Base-by-base conservation (phyloP, 2,888 invertebrate genomes). In the Hofmannophila pseudospretella region DNA sequence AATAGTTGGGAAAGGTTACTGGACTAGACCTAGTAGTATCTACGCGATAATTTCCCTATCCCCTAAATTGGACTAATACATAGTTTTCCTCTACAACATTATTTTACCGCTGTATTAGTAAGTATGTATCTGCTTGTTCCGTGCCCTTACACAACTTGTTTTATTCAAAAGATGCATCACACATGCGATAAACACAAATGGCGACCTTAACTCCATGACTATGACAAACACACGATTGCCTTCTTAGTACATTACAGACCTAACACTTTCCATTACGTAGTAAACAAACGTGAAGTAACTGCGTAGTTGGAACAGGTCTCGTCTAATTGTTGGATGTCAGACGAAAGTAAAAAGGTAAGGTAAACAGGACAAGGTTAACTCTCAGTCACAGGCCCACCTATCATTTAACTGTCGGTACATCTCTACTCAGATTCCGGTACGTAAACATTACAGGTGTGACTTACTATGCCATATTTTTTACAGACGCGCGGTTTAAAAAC, bases 291-390 rank as follows among this genome's bases (percentile, higher is more conserved):
- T 36, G 36, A 32, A 31, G 37, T 31, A 39, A 44, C 36, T 45
- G 44, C 44, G 45, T 35, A 45, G 46, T 41, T 40, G 32, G 39
- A 40, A 35, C 41, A 16, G 38, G 39, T 35, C 39, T 45, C 41
- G 37, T 35, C 37, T 44, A 47, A 51, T 40, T 46, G 41, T 41
- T 43, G 42, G 45, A 39, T 51, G 46, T 41, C 45, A 45, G 51
- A 54, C 46, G 54, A 59, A 54, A 58, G 54, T 57, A 55, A 57
- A 55, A 56, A 54, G 44, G 41, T 44, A 37, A 44, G 36, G 36
- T 58, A 61, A 61, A 65, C 54, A 59, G 40, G 57, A 55, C 56
- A 61, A 58, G 45, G 12, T 2, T n/a, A 2, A 7, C 43, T 32
- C 39, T 33, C 44, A 32, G n/a, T 2, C 29, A 14, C 14, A 38